Evolutionary conservation across 2,113 vertebrate genomes (phyloP).

Genomic region (Gadus macrocephalus): DNA sequence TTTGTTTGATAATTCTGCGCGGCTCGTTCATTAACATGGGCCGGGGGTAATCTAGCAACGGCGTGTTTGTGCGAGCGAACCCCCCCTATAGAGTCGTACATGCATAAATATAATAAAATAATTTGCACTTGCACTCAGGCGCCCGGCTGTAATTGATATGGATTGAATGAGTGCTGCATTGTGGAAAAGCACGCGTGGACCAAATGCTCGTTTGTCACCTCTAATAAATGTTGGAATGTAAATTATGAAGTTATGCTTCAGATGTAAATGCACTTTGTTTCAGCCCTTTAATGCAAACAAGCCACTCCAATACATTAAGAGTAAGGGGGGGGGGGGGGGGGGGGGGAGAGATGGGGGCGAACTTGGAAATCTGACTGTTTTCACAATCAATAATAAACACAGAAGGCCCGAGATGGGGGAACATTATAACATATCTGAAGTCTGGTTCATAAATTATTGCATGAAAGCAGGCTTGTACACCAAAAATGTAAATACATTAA

Average conservation of each 20-base stretch:
- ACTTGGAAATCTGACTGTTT: constrained; percentile 95
- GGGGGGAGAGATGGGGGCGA: constrained; percentile 62
- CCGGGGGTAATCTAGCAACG: constrained; percentile 68
- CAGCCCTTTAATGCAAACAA: constrained; percentile 97
- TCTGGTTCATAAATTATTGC: constrained; percentile 98
- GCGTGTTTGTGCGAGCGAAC: constrained; percentile 66
- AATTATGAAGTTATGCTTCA: constrained; percentile 99
- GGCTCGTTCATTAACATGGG: constrained; percentile 60
- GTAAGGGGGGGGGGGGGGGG: constrained; percentile 44
- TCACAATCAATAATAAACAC: constrained; percentile 99
- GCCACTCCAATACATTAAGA: constrained; percentile 73
- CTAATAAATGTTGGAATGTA: constrained; percentile 99
- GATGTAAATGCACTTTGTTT: constrained; percentile 99
- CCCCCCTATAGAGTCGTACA: constrained; percentile 71
- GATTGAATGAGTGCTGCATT: constrained; percentile 79
- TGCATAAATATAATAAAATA: constrained; percentile 80
- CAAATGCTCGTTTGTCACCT: constrained; percentile 81
- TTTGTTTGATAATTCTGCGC: constrained; percentile 53
- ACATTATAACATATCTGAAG: constrained; percentile 95
- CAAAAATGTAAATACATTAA: constrained; percentile 99
- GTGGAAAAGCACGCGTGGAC: constrained; percentile 77
- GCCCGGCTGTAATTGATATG: constrained; percentile 77
- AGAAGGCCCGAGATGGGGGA: constrained; percentile 92
- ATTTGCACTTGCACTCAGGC: constrained; percentile 75
- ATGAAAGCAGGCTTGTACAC: constrained; percentile 98